These are phyloP conservation scores for Stenchaetothrips biformis DNA, from an alignment of 2,888 invertebrate species.

Conservation along the genomic window DNA sequence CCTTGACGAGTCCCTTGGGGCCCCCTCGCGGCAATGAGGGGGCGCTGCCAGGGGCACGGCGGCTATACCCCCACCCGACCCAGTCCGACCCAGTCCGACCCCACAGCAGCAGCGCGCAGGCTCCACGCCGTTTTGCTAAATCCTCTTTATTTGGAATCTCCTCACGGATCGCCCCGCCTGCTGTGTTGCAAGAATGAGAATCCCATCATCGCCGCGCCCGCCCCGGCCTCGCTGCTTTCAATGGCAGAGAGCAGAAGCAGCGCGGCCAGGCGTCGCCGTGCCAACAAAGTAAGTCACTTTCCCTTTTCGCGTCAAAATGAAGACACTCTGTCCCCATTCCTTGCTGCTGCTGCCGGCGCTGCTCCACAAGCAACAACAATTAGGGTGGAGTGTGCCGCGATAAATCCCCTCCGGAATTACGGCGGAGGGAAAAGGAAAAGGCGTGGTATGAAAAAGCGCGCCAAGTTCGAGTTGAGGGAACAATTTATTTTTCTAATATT, in stretches of 20 bases:
- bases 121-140: not conserved
- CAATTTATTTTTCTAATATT: not conserved
- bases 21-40: not conserved
- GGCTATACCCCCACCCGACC: not conserved
- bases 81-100: no score
- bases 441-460: not conserved
- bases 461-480: not conserved
- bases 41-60: not conserved
- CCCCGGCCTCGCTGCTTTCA: no score
- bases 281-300: no score
- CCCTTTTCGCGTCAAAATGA: no score
- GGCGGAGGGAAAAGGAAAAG: not conserved
- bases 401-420: not conserved
- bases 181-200: no score
- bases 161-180: no score
- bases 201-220: no score
- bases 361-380: not conserved
- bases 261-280: no score
- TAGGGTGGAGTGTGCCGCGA: not conserved
- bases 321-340: no score
- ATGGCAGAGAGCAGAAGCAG: no score
- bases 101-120: not conserved
- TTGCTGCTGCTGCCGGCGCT: no score
- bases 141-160: no score
- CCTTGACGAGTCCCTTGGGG: not conserved